These are phyloP conservation scores for Drosophila paulistorum DNA, from an alignment of 1,140 invertebrate species.

Conservation along the genomic window DNA sequence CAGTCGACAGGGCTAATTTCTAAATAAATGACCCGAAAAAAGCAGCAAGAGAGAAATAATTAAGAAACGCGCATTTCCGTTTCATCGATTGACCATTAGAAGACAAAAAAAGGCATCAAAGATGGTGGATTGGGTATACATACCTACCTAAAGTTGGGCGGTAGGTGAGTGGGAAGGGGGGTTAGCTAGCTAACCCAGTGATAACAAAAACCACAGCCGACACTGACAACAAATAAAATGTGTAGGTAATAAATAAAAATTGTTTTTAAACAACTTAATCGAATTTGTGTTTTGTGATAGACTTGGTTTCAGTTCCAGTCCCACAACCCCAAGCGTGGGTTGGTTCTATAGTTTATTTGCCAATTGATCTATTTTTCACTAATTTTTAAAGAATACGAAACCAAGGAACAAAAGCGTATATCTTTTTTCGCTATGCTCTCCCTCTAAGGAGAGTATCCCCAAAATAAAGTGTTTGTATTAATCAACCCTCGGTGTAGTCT, in stretches of 20 bases:
- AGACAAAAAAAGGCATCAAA: slow-evolving; percentile 1
- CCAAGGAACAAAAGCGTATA: too few relatives aligned
- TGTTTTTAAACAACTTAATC: slow-evolving; percentile 81
- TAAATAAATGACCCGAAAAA: slow-evolving; percentile 47
- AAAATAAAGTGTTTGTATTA: neutral
- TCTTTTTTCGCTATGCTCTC: too few relatives aligned
- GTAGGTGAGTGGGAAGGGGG: neutral
- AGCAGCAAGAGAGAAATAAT: neutral
- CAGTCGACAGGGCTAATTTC: slow-evolving; percentile 62
- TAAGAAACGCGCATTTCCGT: slow-evolving; percentile 57
- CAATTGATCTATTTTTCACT: neutral
- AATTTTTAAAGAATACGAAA: neutral
- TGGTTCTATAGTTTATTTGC: neutral
- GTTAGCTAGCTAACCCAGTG: slow-evolving; percentile 5
- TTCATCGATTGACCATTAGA: slow-evolving; percentile 44
- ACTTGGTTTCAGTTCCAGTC: slow-evolving; percentile 31
- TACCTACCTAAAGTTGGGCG: neutral
- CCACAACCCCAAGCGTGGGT: slow-evolving; percentile 9
- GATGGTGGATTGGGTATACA: neutral
- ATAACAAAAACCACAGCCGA: slow-evolving; percentile 48
- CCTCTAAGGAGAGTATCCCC: too few relatives aligned
- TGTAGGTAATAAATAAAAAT: slow-evolving; percentile 76
- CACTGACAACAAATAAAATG: slow-evolving; percentile 55
- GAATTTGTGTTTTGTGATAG: slow-evolving; percentile 78
- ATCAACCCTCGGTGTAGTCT: slow-evolving; percentile 45